Evolutionary conservation across 1,140 invertebrate species (phyloP), one percentile per base, ranked within the genome.

Genomic region (Paraescarpia echinospica): DNA sequence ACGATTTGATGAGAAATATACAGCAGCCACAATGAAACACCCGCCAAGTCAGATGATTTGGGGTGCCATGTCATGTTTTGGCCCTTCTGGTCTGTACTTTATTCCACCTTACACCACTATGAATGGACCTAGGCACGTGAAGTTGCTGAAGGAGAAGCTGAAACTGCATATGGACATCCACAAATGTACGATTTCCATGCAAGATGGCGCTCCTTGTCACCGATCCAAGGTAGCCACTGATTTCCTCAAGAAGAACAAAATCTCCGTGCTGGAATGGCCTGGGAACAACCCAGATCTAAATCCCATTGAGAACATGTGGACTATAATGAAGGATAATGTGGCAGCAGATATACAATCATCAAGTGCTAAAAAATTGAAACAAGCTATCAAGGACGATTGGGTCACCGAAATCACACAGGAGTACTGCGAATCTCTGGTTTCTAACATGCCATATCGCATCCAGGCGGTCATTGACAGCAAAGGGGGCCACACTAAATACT

Each of bases 201-300:
- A 90, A 90, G 89, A 27, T 35, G 33, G 89, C 33, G n/a, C 35
- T 90, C 89, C 89, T 6, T 90, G 89, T 89, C 89, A 89, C 89
- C 89, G 4, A 18, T 89, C 18, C 89, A 4, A 89, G 89, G 89
- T 89, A 89, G 89, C 34, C n/a, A 89, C 89, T 89, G 34, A 89
- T 89, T 89, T 18, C 89, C n/a, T 89, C 89, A 33, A 89, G n/a
- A 89, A 89, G 8, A 89, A 89, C 89, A 6, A 18, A 89, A 89
- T 33, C n/a, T 89, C 89, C 18, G 34, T n/a, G 34, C 89, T 18
- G 89, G 34, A 89, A 89, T 89, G 89, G 89, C 89, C n/a, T n/a
- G n/a, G n/a, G n/a, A n/a, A n/a, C n/a, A n/a, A n/a, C n/a, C 89
- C 89, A 89, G 4, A 89, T 89, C 89, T 89, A 89, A 89, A 89